Conservation (phyloP, 2,888 invertebrate genomes). For the Ectropis crepuscularia region DNA sequence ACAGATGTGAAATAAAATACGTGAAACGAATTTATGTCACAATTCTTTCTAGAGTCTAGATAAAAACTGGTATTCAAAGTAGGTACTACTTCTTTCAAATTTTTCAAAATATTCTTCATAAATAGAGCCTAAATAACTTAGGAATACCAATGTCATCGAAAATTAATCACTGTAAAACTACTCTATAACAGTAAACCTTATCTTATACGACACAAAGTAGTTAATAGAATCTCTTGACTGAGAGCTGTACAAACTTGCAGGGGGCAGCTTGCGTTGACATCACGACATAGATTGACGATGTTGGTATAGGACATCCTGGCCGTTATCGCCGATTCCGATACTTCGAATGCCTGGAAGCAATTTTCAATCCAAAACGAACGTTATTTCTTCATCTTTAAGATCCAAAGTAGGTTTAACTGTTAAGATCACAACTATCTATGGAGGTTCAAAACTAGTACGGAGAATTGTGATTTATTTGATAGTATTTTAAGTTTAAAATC, state of each 20-base stretch:
- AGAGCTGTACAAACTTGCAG: conserved; percentile 8
- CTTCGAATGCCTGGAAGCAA: conserved; percentile 29
- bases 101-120: too few species aligned
- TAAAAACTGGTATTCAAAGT: too few species aligned
- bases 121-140: too few species aligned
- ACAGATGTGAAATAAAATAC: too few species aligned
- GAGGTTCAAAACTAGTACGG: conserved; percentile 12
- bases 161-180: background rate
- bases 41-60: too few species aligned
- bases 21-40: too few species aligned
- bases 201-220: background rate
- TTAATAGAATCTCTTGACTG: background rate
- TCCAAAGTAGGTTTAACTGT: conserved; percentile 16
- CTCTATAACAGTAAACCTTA: background rate
- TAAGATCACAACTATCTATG: conserved; percentile 15
- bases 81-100: too few species aligned
- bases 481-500: conserved; percentile 32
- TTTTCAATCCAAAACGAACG: conserved; percentile 12
- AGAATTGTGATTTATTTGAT: conserved; percentile 36
- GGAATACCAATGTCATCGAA: background rate
- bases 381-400: conserved; percentile 11
- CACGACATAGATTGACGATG: conserved; percentile 45
- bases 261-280: conserved; percentile 14
- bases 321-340: conserved; percentile 45
- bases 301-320: conserved; percentile 48